A percentile compares a stretch with the other conserved stretches of the same genome.
Evolutionary conservation across 2,797 vertebrate genomes (phyloP).

Genomic region (Botia almorhae): DNA sequence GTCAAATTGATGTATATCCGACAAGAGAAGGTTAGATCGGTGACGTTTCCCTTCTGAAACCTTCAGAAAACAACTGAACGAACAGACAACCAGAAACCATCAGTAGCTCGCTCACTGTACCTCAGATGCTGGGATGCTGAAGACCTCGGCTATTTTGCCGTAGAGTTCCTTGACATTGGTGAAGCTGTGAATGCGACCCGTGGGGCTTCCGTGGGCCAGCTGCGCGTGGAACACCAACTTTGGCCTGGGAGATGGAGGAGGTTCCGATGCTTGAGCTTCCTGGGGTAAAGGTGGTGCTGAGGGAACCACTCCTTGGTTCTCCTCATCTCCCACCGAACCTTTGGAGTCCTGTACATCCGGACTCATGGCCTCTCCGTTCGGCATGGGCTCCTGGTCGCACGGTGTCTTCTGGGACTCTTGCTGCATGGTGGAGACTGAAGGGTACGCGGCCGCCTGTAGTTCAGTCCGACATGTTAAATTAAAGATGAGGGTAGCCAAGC

Average conservation of each 20-base stretch:
- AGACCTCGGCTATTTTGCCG: slow-evolving; percentile 93
- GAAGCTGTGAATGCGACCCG: slow-evolving; percentile 92
- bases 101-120: slow-evolving; percentile 70
- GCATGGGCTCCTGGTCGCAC: slow-evolving; percentile 80
- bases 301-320: slow-evolving; percentile 53
- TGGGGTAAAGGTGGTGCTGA: slow-evolving; percentile 66
- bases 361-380: slow-evolving; percentile 82
- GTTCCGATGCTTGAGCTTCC: slow-evolving; percentile 66
- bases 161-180: slow-evolving; percentile 97
- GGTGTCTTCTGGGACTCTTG: slow-evolving; percentile 66
- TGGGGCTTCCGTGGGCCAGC: slow-evolving; percentile 94
- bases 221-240: slow-evolving; percentile 95
- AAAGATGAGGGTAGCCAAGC: slow-evolving; percentile 77
- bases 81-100: background rate
- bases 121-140: slow-evolving; percentile 92
- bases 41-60: no score
- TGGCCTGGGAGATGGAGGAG: slow-evolving; percentile 78
- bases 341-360: slow-evolving; percentile 66
- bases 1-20: no score
- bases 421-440: slow-evolving; percentile 66
- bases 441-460: slow-evolving; percentile 45
- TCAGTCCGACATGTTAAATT: slow-evolving; percentile 71
- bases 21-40: no score
- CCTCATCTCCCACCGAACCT: slow-evolving; percentile 64
- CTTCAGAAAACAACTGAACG: background rate